Base-by-base conservation (phyloP, 2,113 vertebrate species). In the Sclerurus mexicanus region DNA sequence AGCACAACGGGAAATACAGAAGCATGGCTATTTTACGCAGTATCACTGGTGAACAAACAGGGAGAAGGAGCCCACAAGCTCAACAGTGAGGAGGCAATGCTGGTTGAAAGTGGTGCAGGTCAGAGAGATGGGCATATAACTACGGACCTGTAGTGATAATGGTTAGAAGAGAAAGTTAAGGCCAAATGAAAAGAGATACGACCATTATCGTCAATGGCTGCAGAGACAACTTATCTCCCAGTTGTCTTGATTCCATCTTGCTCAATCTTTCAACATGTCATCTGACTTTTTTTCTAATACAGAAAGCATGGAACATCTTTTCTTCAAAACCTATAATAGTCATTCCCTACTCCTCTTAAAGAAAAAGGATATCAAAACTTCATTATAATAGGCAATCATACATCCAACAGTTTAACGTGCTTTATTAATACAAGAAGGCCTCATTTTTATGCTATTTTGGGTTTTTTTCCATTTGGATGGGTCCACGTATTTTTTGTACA, bases 81-180 rank as follows among this genome's bases (percentile, higher is more conserved):
- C 64, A 10, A 4, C 24, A 49, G 33, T 1, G 15, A 44, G 55
- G 50, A 71, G 20, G 28, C 52, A 62, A 35, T 3, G 25, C 11
- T 2, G 1, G 20, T 7, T 23, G 25, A 14, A 46, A 69, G 50
- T 1, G 6, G 8, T 30, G 4, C 0, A 0, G 23, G 25, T 37
- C 31, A 20, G 24, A 37, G 33, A 50, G 53, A 42, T 1, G 3
- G 19, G 37, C 76, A 76, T 6, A 47, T 0, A 30, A 30, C 4
- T 4, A 14, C 0, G 0, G 31, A 77, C 30, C 9, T 86, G 28
- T 6, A 60, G 53, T 15, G 60, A 24, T 10, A 64, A 85, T 2
- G 4, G 4, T 35, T 20, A 50, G 25, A 85, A 14, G n/a, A 44
- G 67, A 83, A 76, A 12, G 15, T 3, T n/a, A 80, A 46, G 35